These are phyloP conservation scores for Dasysyrphus albostriatus DNA, from an alignment of 2,888 invertebrate genomes.

Conservation along the genomic window DNA sequence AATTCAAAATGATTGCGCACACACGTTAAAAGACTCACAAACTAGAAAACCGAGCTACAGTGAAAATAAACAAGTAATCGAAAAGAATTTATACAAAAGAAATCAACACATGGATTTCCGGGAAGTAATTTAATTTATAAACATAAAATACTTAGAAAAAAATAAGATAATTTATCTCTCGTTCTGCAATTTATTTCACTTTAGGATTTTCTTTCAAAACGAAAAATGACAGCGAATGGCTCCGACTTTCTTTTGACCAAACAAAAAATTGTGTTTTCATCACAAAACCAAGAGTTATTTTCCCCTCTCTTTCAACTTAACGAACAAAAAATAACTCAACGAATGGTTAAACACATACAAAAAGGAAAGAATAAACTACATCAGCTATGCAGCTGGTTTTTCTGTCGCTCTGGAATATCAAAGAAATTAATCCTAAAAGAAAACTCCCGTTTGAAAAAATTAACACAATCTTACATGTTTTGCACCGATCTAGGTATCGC, in stretches of 20 bases:
- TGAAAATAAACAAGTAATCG: background rate
- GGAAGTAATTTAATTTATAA: background rate
- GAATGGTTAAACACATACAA: background rate
- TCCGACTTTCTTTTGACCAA: slow-evolving; percentile 12
- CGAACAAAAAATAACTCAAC: slow-evolving; percentile 28
- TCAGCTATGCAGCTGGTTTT: slow-evolving; percentile 60
- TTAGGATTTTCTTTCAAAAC: background rate
- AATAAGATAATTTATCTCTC: background rate
- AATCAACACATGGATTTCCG: background rate
- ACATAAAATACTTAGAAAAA: background rate
- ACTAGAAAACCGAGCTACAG: background rate
- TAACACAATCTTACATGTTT: background rate
- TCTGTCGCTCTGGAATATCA: slow-evolving; percentile 1
- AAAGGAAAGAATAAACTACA: background rate
- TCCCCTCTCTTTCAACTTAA: background rate
- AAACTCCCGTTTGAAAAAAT: background rate
- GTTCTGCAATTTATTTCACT: background rate
- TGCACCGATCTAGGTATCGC: background rate
- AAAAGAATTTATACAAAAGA: background rate
- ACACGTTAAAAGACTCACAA: background rate
- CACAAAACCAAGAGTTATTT: slow-evolving; percentile 1
- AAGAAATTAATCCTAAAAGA: slow-evolving; percentile 28
- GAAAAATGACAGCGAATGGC: background rate
- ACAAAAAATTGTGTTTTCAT: slow-evolving; percentile 14
- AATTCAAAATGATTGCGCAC: background rate